Percentiles rank a stretch among this genome's conserved stretches.
Evolutionary conservation across 1,140 invertebrate species (phyloP).

Genomic region (Drosophila pseudoananassae): DNA sequence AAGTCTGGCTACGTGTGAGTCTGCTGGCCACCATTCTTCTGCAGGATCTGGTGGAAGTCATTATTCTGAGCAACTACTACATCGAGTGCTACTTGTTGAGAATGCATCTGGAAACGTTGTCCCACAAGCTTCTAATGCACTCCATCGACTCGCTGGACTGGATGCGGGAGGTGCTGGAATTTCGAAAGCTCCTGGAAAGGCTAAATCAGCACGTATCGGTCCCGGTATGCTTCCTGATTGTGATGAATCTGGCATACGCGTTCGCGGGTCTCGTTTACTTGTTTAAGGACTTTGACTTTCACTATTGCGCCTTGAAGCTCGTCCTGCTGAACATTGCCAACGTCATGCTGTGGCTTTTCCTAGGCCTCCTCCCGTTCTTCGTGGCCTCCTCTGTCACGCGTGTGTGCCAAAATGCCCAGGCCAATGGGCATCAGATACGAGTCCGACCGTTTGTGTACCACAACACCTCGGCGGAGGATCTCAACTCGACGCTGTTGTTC

Average conservation of each 20-base stretch:
- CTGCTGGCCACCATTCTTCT: constrained; percentile 89
- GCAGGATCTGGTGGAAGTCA: constrained; percentile 91
- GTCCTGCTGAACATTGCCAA: constrained; percentile 87
- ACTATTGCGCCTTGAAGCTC: constrained; percentile 85
- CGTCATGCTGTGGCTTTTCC: constrained; percentile 88
- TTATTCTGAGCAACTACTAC: constrained; percentile 91
- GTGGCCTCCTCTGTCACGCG: constrained; percentile 91
- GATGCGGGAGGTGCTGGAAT: constrained; percentile 92
- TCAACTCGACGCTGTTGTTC: constrained; percentile 91
- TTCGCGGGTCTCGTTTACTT: constrained; percentile 88
- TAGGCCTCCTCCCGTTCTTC: constrained; percentile 88
- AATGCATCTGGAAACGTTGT: constrained; percentile 89
- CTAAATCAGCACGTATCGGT: constrained; percentile 90
- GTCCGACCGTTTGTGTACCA: constrained; percentile 92
- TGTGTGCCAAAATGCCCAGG: constrained; percentile 88
- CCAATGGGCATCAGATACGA: constrained; percentile 90
- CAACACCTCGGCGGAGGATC: constrained; percentile 89
- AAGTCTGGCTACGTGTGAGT: constrained; percentile 83
- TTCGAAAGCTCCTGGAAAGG: constrained; percentile 90
- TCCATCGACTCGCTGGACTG: constrained; percentile 89
- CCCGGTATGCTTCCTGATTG: constrained; percentile 89
- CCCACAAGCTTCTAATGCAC: constrained; percentile 89
- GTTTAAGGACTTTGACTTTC: constrained; percentile 85
- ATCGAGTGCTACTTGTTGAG: constrained; percentile 91
- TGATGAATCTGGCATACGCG: constrained; percentile 90